Evolutionary conservation across 2,888 invertebrate genomes (phyloP).

Genomic region (Ophion costatus): DNA sequence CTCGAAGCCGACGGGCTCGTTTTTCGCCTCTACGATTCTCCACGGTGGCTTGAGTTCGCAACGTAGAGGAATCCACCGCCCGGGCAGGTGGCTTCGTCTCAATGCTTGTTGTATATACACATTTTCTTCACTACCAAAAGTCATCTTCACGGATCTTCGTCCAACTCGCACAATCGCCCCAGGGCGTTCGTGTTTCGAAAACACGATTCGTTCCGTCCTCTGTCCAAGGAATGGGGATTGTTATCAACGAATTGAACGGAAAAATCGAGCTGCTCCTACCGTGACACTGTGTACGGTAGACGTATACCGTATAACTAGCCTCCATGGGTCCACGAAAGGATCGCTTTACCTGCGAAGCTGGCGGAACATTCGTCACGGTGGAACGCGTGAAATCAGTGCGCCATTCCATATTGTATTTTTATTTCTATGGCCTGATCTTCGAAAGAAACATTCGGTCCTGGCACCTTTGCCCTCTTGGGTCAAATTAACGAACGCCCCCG

Average conservation of each 20-base stretch:
- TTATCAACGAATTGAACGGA: slow-evolving; percentile 74
- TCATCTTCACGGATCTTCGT: slow-evolving; percentile 67
- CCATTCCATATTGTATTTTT: slow-evolving; percentile 39
- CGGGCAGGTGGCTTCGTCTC: slow-evolving; percentile 58
- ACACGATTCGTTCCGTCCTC: slow-evolving; percentile 80
- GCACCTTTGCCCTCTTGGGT: slow-evolving; percentile 44
- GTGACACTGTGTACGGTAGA: slow-evolving; percentile 30
- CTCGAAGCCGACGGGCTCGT: slow-evolving; percentile 63
- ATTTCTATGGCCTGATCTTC: slow-evolving; percentile 40
- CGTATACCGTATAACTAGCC: slow-evolving; percentile 40
- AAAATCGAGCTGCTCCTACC: slow-evolving; percentile 55
- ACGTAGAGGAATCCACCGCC: background rate
- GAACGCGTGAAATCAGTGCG: slow-evolving; percentile 55
- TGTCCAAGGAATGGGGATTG: slow-evolving; percentile 68
- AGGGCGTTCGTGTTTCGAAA: slow-evolving; percentile 79
- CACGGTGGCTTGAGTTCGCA: slow-evolving; percentile 51
- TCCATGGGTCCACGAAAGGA: slow-evolving; percentile 7
- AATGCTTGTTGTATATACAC: slow-evolving; percentile 4
- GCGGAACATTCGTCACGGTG: slow-evolving; percentile 61
- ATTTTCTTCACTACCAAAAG: slow-evolving; percentile 46
- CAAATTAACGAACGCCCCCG: slow-evolving; percentile 34
- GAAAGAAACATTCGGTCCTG: slow-evolving; percentile 31
- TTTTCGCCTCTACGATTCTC: slow-evolving; percentile 67
- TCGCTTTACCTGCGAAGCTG: slow-evolving; percentile 61
- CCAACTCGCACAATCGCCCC: slow-evolving; percentile 66